Percentiles rank a stretch among this genome's conserved stretches.
phyloP scores from a whole-genome alignment of 2,888 invertebrate species.

The Eugnorisma glareosa region DNA sequence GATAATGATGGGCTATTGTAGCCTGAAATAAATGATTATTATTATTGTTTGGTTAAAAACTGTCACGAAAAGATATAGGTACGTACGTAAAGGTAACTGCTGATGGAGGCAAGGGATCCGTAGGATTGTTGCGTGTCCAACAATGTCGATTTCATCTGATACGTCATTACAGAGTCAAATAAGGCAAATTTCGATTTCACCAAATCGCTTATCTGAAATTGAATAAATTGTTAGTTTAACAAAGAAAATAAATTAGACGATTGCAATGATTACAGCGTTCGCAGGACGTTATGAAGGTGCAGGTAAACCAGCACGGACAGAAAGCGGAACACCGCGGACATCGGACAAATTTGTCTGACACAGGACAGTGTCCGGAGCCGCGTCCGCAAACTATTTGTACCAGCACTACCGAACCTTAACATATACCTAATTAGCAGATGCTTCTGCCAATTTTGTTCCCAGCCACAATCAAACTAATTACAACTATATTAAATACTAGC shows the following conservation, averaged over 20 bases:
- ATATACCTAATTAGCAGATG: not conserved
- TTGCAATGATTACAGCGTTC: not conserved
- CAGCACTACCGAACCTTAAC: not conserved
- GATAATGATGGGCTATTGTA: too few species aligned
- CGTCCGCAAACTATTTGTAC: not conserved
- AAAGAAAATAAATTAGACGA: not conserved
- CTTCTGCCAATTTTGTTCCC: not conserved
- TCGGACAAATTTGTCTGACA: not conserved
- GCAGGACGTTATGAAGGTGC: not conserved
- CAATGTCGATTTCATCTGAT: constrained; percentile 8
- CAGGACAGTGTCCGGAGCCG: not conserved
- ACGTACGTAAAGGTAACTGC: constrained; percentile 16
- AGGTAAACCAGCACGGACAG: not conserved
- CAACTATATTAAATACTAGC: too few species aligned
- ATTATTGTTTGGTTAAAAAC: not conserved
- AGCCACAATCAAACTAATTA: not conserved
- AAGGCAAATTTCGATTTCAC: constrained; percentile 72
- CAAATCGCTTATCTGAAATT: constrained; percentile 74
- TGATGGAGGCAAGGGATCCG: constrained; percentile 16
- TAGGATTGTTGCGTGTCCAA: not conserved
- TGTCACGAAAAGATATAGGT: not conserved
- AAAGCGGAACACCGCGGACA: not conserved
- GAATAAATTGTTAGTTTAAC: not conserved
- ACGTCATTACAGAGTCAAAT: constrained; percentile 27
- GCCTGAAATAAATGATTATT: not conserved